Evolutionary conservation across 37 sponge, comb jelly and placozoan genomes (phyloP).

Genomic region (Dysidea cf. avara): DNA sequence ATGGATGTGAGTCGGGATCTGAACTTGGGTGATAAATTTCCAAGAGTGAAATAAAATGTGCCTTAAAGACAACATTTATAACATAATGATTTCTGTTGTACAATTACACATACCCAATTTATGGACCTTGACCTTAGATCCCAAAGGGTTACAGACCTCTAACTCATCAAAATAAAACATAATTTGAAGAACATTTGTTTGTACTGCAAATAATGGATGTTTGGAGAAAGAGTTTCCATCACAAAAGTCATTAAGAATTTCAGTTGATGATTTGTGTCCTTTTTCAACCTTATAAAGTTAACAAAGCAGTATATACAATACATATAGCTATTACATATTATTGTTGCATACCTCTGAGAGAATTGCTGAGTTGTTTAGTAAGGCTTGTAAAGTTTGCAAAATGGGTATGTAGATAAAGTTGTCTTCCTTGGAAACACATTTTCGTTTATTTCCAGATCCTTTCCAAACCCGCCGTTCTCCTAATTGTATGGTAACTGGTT

Average conservation of each 20-base stretch:
- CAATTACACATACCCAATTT: conserved; percentile 35
- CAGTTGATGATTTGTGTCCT: not conserved
- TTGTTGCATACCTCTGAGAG: conserved; percentile 2
- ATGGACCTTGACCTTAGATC: conserved; percentile 14
- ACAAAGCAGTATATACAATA: not conserved
- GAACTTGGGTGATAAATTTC: conserved; percentile 28
- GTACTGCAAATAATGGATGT: conserved; percentile 10
- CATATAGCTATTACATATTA: not conserved
- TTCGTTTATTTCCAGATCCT: conserved; percentile 6
- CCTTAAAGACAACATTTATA: conserved; percentile 25
- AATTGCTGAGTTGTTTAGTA: conserved; percentile 7
- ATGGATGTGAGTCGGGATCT: conserved; percentile 28
- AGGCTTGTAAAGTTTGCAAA: conserved; percentile 8
- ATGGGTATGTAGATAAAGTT: conserved; percentile 14
- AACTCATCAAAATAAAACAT: conserved; percentile 26
- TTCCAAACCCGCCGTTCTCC: conserved; percentile 19
- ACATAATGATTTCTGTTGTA: too few species aligned
- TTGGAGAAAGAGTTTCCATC: conserved; percentile 4
- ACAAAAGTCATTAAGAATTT: conserved; percentile 14
- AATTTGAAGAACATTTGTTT: conserved; percentile 12
- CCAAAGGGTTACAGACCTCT: conserved; percentile 22
- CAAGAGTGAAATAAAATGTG: conserved; percentile 43
- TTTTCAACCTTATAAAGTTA: conserved; percentile 1
- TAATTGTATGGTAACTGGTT: conserved; percentile 7
- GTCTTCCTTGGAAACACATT: conserved; percentile 1